These are phyloP conservation scores for Neodiprion lecontei DNA, from an alignment of 1,140 invertebrate genomes.

Conservation along the genomic window DNA sequence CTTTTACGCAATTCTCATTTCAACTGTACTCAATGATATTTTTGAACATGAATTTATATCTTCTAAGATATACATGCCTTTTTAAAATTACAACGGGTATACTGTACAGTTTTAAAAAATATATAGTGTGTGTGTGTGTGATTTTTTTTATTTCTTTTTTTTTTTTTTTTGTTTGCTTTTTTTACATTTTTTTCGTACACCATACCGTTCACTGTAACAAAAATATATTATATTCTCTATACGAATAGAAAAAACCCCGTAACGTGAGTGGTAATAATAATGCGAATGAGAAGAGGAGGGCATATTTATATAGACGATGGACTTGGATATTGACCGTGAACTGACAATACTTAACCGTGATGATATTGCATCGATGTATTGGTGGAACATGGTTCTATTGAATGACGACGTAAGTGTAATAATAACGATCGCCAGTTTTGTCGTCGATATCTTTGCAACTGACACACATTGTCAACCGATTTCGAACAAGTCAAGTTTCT, in stretches of 20 bases:
- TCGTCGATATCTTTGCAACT: too few species aligned
- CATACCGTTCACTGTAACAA: conserved; percentile 1
- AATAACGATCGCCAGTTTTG: too few species aligned
- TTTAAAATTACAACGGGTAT: neutral
- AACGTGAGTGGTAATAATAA: neutral
- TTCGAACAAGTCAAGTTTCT: too few species aligned
- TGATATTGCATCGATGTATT: too few species aligned
- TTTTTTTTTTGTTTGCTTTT: conserved; percentile 4
- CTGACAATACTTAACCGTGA: neutral
- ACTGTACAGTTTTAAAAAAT: conserved; percentile 1
- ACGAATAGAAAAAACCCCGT: neutral
- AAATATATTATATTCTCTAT: neutral
- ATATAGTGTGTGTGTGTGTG: conserved; percentile 13
- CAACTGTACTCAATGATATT: neutral
- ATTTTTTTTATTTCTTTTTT: neutral
- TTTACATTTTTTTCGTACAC: neutral
- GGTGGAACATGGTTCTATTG: too few species aligned
- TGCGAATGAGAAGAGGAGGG: neutral
- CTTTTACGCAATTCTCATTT: too few species aligned
- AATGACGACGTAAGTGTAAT: too few species aligned
- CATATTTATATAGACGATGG: neutral
- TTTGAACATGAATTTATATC: neutral
- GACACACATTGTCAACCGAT: too few species aligned
- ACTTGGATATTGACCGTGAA: neutral
- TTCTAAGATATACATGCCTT: neutral